These are phyloP conservation scores for Coluber constrictor DNA, from an alignment of 2,797 vertebrate genomes.

Conservation along the genomic window DNA sequence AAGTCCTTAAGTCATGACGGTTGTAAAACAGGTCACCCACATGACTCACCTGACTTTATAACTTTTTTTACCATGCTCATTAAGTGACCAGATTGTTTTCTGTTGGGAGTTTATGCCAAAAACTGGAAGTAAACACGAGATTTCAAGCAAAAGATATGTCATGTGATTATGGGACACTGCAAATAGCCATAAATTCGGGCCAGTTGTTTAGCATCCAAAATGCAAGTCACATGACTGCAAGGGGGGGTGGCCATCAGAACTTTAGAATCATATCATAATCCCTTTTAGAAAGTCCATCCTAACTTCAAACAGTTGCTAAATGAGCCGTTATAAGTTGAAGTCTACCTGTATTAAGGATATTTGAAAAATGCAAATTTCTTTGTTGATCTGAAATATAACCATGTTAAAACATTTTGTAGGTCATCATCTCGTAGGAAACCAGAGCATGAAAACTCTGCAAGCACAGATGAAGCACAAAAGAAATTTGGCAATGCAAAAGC, in stretches of 20 bases:
- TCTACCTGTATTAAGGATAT: background rate
- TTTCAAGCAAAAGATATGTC: background rate
- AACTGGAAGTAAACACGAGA: background rate
- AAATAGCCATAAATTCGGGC: background rate
- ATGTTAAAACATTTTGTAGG: conserved; percentile 61
- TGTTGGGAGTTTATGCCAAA: background rate
- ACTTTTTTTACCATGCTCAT: background rate
- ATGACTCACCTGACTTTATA: background rate
- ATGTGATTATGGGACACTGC: background rate
- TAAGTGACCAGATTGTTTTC: background rate
- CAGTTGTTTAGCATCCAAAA: background rate
- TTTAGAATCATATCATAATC: background rate
- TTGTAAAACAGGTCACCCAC: background rate
- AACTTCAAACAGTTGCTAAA: background rate
- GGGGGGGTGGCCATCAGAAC: background rate
- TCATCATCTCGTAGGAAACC: conserved; percentile 79
- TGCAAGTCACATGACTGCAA: background rate
- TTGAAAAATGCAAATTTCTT: background rate
- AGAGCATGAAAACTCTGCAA: conserved; percentile 63
- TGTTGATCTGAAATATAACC: background rate
- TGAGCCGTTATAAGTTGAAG: background rate
- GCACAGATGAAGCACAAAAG: conserved; percentile 82
- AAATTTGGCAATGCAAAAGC: conserved; percentile 91
- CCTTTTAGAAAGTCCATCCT: background rate
- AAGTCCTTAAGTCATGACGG: background rate